Evolutionary conservation across 2,888 invertebrate genomes (phyloP), one percentile per base, ranked within the genome.

Genomic region (Hecatera dysodea): DNA sequence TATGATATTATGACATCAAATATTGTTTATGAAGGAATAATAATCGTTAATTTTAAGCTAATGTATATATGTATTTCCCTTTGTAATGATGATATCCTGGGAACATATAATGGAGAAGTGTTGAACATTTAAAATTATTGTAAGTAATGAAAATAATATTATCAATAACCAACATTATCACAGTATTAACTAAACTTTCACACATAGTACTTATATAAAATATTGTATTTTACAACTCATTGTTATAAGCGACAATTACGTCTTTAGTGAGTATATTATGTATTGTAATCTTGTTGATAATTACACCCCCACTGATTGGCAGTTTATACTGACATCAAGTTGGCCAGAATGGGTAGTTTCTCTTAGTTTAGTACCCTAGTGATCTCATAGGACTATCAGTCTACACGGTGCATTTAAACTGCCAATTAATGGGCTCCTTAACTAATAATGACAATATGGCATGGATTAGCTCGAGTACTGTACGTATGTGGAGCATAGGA

Each of bases 401-500:
- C 33, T 11, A 5, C 59, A 48, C 19, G 64, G n/a, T 39, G 59
- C 29, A 53, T 50, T 46, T 55, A 15, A 33, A 48, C 42, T 75
- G 69, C 62, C n/a, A 72, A 61, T 73, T 15, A 27, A 61, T 61
- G 65, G 22, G 52, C 33, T 39, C 60, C n/a, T 61, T 57, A 24
- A 59, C 46, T 72, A 66, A 61, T 59, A 19, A 70, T 72, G 86
- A 82, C 86, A 84, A 86, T 83, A 86, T 76, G 61, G 68, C 78
- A 75, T 68, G 60, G 67, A 59, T 69, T 65, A 67, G 76, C 78
- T 81, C 57, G 46, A 81, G 62, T 79, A 70, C 78, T 53, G 66
- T 75, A 74, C 70, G 80, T 67, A 67, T 65, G 71, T 50, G 67
- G 67, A 77, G 73, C 66, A 75, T 80, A 67, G 72, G 75, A 22